Base-by-base conservation (phyloP, 2,888 invertebrate genomes). In the Nemurella pictetii region DNA sequence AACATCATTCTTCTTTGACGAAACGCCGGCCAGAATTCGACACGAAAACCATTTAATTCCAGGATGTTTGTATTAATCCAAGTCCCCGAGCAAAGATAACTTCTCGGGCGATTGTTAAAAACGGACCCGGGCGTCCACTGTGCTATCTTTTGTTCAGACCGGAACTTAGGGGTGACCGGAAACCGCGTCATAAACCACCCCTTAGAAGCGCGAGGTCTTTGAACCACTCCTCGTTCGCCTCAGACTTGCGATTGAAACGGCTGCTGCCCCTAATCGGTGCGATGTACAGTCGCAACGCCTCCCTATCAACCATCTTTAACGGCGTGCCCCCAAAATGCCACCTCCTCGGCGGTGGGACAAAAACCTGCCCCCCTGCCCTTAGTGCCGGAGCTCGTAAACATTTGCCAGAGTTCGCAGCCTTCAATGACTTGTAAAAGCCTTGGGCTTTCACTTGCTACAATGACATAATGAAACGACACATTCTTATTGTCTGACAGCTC, bases 141-240 rank as follows among this genome's bases (percentile, higher is more conserved):
- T 78, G 30, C 26, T 27, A 77, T 78, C 78, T 78, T 30, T 75
- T 78, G 26, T 27, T 29, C 30, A 15, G 26, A 78, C 78, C 78
- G 78, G 78, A 78, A 78, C 78, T 78, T 29, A 78, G 30, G 78
- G 78, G 28, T 78, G 78, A 78, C 78, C 78, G 78, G 78, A 78
- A 28, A 78, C 20, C 4, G 20, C 78, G 30, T 30, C 29, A 78
- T 78, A 30, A 78, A 78, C 28, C 30, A 28, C 78, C 78, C 78
- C 78, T 78, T 20, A 78, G 26, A 36, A 15, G 7, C 9, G 15
- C 1, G 75, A 78, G 78, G 28, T 78, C 78, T 78, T 78, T 78
- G 78, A 78, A 78, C 78, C 78, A 78, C 78, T 78, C 78, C 78
- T 29, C 28, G 28, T n/a, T 15, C 28, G 3, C 25, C 75, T 26